phyloP scores from a whole-genome alignment of 2,113 vertebrate genomes.

The Xenopus tropicalis region UCB_Xtro_10.0 CM004449.2:32417501-32418000 shows the following conservation, averaged over 20 bases:
- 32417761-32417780: constrained; percentile 16
- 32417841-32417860: constrained; percentile 3
- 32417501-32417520: too few relatives aligned
- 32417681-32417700: background rate
- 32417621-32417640: background rate
- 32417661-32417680: background rate
- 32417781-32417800: background rate
- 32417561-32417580: too few relatives aligned
- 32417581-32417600: too few relatives aligned
- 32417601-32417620: background rate
- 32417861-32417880: background rate
- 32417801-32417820: constrained; percentile 5
- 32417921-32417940: constrained; percentile 6
- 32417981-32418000: constrained; percentile 13
- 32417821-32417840: background rate
- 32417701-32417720: background rate
- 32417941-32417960: background rate
- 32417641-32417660: background rate
- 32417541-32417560: too few relatives aligned
- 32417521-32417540: too few relatives aligned
- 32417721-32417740: constrained; percentile 1
- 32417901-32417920: background rate
- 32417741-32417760: constrained; percentile 21
- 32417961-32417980: background rate
- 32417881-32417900: background rate